Evolutionary conservation across 2,797 vertebrate genomes (phyloP).

Genomic region (Argyrosomus regius): DNA sequence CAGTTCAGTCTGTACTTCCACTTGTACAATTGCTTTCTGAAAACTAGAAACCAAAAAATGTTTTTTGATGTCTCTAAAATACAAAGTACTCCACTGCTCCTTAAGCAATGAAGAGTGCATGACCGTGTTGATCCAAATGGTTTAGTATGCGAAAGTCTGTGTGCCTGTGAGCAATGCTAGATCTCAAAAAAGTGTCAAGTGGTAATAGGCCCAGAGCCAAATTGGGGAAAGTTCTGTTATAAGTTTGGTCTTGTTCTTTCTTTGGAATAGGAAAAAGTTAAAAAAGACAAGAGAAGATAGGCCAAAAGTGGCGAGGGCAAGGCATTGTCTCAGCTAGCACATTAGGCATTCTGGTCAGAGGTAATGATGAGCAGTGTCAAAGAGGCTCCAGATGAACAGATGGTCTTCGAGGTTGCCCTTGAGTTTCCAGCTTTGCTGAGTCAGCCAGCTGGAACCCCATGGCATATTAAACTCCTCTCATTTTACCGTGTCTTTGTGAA

Average conservation of each 20-base stretch:
- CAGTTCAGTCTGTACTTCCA: neutral
- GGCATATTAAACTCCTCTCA: constrained; percentile 37
- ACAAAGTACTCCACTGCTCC: neutral
- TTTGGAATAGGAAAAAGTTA: neutral
- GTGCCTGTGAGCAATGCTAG: neutral
- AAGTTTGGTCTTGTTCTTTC: neutral
- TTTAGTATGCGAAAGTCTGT: neutral
- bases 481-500: constrained; percentile 40
- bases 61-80: neutral
- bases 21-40: neutral
- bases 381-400: constrained; percentile 72
- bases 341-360: constrained; percentile 72
- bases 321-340: neutral
- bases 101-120: constrained; percentile 2
- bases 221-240: neutral
- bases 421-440: constrained; percentile 60
- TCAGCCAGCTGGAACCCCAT: constrained; percentile 58
- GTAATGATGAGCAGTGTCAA: constrained; percentile 43
- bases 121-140: neutral
- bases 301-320: neutral
- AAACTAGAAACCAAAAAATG: neutral
- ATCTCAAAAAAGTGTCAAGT: neutral
- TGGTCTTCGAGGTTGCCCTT: constrained; percentile 75
- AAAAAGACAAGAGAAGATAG: constrained; percentile 19
- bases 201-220: neutral